Evolutionary conservation across 2,888 invertebrate species (phyloP).

Genomic region (Morinoia aosen): DNA sequence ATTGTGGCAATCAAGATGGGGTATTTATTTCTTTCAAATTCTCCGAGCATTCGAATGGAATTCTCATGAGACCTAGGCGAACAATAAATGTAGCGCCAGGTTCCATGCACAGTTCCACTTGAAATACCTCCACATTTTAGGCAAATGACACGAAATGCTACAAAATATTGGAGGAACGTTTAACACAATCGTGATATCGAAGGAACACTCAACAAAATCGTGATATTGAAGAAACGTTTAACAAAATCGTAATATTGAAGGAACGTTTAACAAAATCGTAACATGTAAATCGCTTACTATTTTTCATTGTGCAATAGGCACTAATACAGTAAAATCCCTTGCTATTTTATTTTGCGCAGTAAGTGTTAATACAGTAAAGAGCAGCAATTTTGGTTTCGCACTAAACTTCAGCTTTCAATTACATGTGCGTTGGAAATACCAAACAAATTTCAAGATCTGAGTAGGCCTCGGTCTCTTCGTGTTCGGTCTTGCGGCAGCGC

Average conservation of each 20-base stretch:
- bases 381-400: neutral
- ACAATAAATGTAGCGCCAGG: neutral
- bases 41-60: slow-evolving; percentile 12
- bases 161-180: too few relatives aligned
- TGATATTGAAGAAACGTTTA: neutral
- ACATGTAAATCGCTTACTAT: neutral
- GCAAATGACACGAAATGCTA: neutral
- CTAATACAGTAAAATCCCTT: too few relatives aligned
- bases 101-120: neutral
- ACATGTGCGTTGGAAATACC: neutral
- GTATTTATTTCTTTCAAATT: neutral
- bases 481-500: neutral
- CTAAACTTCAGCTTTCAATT: neutral
- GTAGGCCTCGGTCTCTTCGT: neutral
- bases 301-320: neutral
- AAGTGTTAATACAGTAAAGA: neutral
- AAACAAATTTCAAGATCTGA: neutral
- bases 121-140: neutral
- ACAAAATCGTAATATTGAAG: neutral
- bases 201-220: too few relatives aligned
- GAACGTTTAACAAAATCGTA: neutral
- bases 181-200: too few relatives aligned
- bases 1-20: slow-evolving; percentile 2
- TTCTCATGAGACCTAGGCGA: neutral
- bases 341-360: neutral